These are phyloP conservation scores for Agapornis roseicollis DNA, from an alignment of 2,113 vertebrate genomes.

Conservation along the genomic window DNA sequence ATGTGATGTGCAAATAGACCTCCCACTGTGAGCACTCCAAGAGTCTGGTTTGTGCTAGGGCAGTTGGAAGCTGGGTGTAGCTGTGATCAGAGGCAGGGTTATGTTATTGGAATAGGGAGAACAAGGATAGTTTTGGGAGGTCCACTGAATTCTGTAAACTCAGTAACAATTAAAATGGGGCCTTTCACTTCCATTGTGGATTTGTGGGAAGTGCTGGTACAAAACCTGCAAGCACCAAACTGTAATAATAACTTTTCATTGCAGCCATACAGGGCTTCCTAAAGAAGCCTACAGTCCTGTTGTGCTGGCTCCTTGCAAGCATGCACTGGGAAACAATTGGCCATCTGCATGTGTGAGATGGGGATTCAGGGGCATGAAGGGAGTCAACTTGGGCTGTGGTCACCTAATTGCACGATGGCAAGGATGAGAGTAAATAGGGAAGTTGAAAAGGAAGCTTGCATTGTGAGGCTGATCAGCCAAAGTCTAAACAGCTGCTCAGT, in stretches of 20 bases:
- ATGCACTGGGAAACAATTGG: not conserved
- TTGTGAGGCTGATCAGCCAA: not conserved
- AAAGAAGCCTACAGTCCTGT: not conserved
- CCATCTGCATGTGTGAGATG: not conserved
- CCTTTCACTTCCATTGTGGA: not conserved
- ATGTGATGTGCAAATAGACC: conserved; percentile 60
- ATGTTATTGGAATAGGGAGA: not conserved
- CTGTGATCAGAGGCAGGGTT: not conserved
- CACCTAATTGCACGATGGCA: not conserved
- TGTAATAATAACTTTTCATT: not conserved
- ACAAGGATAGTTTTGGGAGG: not conserved
- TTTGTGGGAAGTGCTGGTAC: not conserved
- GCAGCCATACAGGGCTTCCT: not conserved
- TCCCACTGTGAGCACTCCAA: conserved; percentile 3
- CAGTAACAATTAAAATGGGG: not conserved
- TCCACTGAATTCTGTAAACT: not conserved
- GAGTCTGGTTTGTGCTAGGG: not conserved
- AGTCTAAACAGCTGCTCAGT: conserved; percentile 33
- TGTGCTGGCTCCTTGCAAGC: not conserved
- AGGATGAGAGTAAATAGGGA: conserved; percentile 9
- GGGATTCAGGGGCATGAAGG: not conserved
- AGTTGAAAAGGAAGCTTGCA: not conserved
- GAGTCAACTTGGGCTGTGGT: not conserved
- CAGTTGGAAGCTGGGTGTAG: not conserved
- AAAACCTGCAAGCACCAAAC: not conserved